Evolutionary conservation across 1,140 invertebrate genomes (phyloP), one percentile per base, ranked within the genome.

Genomic region (Hirudo medicinalis): DNA sequence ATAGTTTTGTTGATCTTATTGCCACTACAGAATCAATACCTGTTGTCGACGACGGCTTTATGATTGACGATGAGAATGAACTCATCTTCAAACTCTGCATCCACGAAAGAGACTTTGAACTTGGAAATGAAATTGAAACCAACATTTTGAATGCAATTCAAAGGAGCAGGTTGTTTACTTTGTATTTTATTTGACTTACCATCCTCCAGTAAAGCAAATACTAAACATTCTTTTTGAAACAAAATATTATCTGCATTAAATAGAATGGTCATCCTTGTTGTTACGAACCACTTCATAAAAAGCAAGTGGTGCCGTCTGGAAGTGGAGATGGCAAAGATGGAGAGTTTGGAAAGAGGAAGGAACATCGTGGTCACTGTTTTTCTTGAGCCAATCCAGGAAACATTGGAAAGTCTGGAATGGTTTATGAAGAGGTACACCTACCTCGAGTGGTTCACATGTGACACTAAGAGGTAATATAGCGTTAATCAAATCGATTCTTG

Each of bases 21-120:
- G 43, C 43, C 43, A 8, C 43, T 49, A 49, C 43, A 17, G 43
- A 49, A 15, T 15, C 15, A 11, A 15, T 17, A 63, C 22, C 22
- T 2, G 20, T 20, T n/a, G 57, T 22, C 1, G 15, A 63, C 57
- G 57, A 63, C 15, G 22, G 57, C 13, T 63, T 25, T 9, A 20
- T n/a, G 11, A 11, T 6, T 22, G 57, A 63, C 6, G 57, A 63
- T 5, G 29, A n/a, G 29, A 63, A 63, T 13, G 22, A 63, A 63
- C 2, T 63, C 29, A 32, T 6, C 8, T 63, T 4, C 19, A 25
- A 25, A 32, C 57, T 63, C 8, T 63, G 57, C 57, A 63, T 63
- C 22, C 57, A 63, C 29, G 57, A 63, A 25, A 22, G 57, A 63
- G 57, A 63, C 19, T 63, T 63, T 32, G 57, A 63, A 32, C 57